Base-by-base conservation (phyloP, 2,888 invertebrate genomes). In the Lasioglossum calceatum region DNA sequence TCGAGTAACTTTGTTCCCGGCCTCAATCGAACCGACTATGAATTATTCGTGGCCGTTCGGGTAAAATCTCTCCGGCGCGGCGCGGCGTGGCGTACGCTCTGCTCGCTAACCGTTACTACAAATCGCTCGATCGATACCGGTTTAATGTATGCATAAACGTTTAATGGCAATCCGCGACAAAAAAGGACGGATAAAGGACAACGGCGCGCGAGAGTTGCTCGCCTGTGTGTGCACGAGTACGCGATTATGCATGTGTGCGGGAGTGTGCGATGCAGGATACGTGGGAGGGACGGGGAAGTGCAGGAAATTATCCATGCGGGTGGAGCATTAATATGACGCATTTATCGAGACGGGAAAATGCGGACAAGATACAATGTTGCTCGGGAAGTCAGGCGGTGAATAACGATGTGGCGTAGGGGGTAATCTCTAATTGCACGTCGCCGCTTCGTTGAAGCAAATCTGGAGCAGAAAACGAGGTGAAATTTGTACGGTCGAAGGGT, bases 71-170 rank as follows among this genome's bases (percentile, higher is more conserved):
- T 58, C 42, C 78, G 19, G n/a, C 4, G 12, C 1, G 27, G 32
- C 23, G 16, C 50, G n/a, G 50, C 77, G 77, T 67, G n/a, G 50
- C 77, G 77, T 67, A 58, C 67, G 54, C 10, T 54, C 32, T 27
- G 27, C 42, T 61, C 76, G 73, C 73, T 79, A 77, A 84, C 27
- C 81, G 84, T 79, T 61, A 58, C 77, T 61, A 64, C 79, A 76
- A 80, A 82, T 82, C 73, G 67, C 14, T 16, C 70, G 86, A 44
- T 81, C 80, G 86, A 83, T 86, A 39, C 47, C 70, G 77, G 23
- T 78, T 81, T 82, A 87, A 86, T 79, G 75, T 75, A 80, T 72
- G 80, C 82, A 76, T 72, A 82, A 78, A 82, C 79, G 78, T 64
- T 78, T 73, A 86, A 80, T 75, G 77, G 64, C 71, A 76, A 76